phyloP scores from a whole-genome alignment of 2,797 vertebrate species.

The Betta splendens region DNA sequence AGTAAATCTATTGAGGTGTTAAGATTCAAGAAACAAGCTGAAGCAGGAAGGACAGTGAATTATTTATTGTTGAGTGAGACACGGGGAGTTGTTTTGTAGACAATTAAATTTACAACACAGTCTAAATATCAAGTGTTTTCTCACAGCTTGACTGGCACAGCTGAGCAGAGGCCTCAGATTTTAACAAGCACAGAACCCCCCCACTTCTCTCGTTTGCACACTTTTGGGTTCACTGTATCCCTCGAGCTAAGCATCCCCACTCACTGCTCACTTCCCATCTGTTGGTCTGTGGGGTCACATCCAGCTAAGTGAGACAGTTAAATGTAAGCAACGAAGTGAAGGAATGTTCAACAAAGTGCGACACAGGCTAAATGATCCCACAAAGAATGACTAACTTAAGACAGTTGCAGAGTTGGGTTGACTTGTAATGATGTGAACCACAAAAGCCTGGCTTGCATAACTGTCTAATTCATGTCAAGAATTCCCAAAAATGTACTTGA shows the following conservation, averaged over 20 bases:
- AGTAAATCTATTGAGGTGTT: constrained; percentile 42
- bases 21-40: no score
- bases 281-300: constrained; percentile 39
- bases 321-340: constrained; percentile 36
- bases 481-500: background rate
- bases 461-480: background rate
- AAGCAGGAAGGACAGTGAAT: background rate
- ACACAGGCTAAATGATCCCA: constrained; percentile 26
- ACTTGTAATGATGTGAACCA: background rate
- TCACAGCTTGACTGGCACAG: constrained; percentile 42
- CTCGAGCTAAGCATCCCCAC: constrained; percentile 36
- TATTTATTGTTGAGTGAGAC: constrained; percentile 36
- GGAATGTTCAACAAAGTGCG: constrained; percentile 35
- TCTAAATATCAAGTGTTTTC: constrained; percentile 43
- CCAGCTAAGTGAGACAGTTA: constrained; percentile 38
- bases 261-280: constrained; percentile 32
- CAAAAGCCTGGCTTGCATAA: background rate
- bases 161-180: constrained; percentile 38
- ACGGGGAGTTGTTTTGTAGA: constrained; percentile 25
- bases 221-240: constrained; percentile 36
- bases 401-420: background rate
- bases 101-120: constrained; percentile 30
- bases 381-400: constrained; percentile 23
- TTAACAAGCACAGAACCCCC: constrained; percentile 11
- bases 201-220: constrained; percentile 26